Conservation (phyloP, 92 coral and sea anemone species). For the Porites evermanni region DNA sequence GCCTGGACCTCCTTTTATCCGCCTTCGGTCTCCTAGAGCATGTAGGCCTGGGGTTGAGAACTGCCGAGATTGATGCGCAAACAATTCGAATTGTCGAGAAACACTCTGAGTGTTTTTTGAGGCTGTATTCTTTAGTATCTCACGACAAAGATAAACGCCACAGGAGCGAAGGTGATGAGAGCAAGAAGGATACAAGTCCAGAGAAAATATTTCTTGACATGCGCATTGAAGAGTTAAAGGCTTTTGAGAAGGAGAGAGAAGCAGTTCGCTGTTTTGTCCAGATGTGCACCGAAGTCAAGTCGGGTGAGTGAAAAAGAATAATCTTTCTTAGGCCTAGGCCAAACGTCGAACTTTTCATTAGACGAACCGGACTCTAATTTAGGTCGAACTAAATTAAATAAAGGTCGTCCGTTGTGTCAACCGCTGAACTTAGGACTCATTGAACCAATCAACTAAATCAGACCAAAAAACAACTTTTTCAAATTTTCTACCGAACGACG, state of each 20-base stretch:
- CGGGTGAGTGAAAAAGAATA: constrained; percentile 36
- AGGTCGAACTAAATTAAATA: no score
- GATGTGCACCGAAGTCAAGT: constrained; percentile 36
- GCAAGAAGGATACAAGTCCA: constrained; percentile 9
- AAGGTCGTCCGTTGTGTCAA: no score
- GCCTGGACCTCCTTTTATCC: constrained; percentile 23
- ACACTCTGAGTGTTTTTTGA: constrained; percentile 31
- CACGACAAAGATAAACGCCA: background rate
- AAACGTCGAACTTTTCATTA: no score
- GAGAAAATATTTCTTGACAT: constrained; percentile 17
- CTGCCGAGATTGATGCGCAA: constrained; percentile 27
- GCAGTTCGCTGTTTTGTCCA: constrained; percentile 45
- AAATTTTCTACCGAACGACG: no score
- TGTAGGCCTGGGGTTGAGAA: constrained; percentile 31
- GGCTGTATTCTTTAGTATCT: constrained; percentile 3
- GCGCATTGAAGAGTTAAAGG: constrained; percentile 58
- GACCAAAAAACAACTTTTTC: no score
- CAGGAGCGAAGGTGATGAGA: background rate
- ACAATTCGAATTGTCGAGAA: constrained; percentile 45
- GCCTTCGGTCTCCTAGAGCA: constrained; percentile 48
- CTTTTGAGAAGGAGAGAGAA: constrained; percentile 59
- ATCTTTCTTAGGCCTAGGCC: no score
- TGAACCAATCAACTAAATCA: no score
- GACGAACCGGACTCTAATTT: no score
- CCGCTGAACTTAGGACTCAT: no score